These are phyloP conservation scores for Deilephila elpenor DNA, from an alignment of 2,888 invertebrate species.

Conservation along the genomic window DNA sequence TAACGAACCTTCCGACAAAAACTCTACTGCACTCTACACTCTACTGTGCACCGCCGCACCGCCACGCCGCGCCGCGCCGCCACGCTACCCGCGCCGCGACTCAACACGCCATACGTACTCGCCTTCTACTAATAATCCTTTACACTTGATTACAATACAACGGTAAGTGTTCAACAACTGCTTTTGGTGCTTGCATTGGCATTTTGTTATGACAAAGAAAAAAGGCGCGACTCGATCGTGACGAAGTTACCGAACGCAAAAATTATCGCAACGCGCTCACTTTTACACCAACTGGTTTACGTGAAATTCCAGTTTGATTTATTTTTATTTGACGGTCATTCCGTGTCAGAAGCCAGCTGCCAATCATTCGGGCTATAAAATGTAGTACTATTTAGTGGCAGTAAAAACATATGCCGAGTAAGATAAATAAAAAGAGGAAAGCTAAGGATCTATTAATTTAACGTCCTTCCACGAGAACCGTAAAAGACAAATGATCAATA, in stretches of 20 bases:
- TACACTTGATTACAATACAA: constrained; percentile 47
- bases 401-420: constrained; percentile 40
- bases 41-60: constrained; percentile 55
- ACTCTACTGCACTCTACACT: constrained; percentile 59
- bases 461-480: constrained; percentile 63
- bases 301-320: constrained; percentile 17
- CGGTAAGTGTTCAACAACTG: not conserved
- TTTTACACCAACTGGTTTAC: constrained; percentile 27
- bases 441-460: constrained; percentile 64
- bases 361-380: constrained; percentile 11
- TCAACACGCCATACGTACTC: constrained; percentile 39
- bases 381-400: constrained; percentile 27
- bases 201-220: not conserved
- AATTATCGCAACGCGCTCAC: constrained; percentile 1
- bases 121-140: constrained; percentile 53
- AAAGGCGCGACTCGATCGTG: not conserved
- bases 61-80: constrained; percentile 45
- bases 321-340: constrained; percentile 21
- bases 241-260: not conserved
- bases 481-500: constrained; percentile 71
- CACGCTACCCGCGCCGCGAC: constrained; percentile 16
- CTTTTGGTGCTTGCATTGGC: not conserved
- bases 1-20: constrained; percentile 82
- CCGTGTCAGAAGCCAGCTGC: constrained; percentile 9
- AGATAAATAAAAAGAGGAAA: constrained; percentile 48